These are phyloP conservation scores for Varanus komodoensis DNA, from an alignment of 2,113 vertebrate genomes.

Conservation along the genomic window DNA sequence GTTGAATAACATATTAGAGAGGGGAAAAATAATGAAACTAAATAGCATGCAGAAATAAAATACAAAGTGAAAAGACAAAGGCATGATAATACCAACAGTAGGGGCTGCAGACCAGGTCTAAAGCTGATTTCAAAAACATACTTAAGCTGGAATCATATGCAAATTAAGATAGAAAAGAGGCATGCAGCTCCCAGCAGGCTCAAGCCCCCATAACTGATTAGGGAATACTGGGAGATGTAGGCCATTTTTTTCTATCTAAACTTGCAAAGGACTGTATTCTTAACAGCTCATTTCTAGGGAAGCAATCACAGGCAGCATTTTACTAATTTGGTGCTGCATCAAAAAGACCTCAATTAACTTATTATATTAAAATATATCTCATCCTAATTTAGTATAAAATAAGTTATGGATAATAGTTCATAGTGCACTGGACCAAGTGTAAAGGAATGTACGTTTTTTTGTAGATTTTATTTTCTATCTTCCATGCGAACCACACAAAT, in stretches of 20 bases:
- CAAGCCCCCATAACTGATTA: too few species aligned
- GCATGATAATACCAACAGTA: not conserved
- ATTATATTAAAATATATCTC: too few species aligned
- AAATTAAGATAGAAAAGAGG: too few species aligned
- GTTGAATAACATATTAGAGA: slow-evolving; percentile 59
- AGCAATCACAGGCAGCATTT: not conserved
- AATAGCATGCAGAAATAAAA: slow-evolving; percentile 32
- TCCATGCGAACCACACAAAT: too few species aligned
- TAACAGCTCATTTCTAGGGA: not conserved
- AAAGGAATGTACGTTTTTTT: too few species aligned
- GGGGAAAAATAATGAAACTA: not conserved
- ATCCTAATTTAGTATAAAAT: not conserved
- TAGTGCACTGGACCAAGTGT: not conserved
- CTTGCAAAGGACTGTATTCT: too few species aligned
- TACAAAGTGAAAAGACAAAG: slow-evolving; percentile 4
- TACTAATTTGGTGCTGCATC: not conserved
- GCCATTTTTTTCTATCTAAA: too few species aligned
- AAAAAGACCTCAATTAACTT: not conserved
- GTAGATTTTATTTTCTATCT: too few species aligned
- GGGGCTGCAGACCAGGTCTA: not conserved
- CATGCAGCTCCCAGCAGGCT: too few species aligned
- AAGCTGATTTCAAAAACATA: not conserved
- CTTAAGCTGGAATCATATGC: not conserved
- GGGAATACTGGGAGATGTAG: too few species aligned
- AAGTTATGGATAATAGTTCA: not conserved